These are phyloP conservation scores for Beris chalybata DNA, from an alignment of 2,888 invertebrate genomes.

Conservation along the genomic window DNA sequence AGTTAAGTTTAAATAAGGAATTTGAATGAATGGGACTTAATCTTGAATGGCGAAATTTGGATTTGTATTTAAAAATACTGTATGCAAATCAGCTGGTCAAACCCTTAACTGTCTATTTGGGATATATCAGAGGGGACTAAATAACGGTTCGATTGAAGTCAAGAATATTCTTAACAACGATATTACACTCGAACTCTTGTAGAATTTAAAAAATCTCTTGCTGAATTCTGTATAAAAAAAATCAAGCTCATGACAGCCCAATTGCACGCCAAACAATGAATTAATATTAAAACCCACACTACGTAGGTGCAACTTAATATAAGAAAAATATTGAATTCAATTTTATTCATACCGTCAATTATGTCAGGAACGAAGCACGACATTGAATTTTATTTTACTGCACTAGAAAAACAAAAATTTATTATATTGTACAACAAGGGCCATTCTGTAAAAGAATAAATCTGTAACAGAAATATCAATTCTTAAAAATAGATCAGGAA, in stretches of 20 bases:
- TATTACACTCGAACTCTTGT: too few relatives aligned
- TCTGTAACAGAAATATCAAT: neutral
- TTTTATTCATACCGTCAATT: neutral
- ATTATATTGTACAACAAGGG: conserved; percentile 25
- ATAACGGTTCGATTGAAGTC: too few relatives aligned
- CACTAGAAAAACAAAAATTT: neutral
- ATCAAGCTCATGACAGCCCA: neutral
- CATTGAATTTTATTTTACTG: neutral
- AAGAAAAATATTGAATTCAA: neutral
- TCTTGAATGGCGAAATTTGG: too few relatives aligned
- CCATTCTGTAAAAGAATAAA: conserved; percentile 29
- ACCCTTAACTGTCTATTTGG: too few relatives aligned
- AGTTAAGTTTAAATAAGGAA: too few relatives aligned
- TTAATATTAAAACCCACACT: neutral
- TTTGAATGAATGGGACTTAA: too few relatives aligned
- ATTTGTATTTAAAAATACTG: too few relatives aligned
- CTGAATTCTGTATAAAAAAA: conserved; percentile 21
- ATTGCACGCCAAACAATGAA: neutral
- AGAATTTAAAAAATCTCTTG: neutral
- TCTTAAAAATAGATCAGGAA: neutral
- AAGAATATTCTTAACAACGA: too few relatives aligned
- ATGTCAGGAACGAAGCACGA: neutral
- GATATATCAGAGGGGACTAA: too few relatives aligned
- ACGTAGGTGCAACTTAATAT: neutral
- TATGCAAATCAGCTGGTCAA: too few relatives aligned